Base-by-base conservation (phyloP, 2,113 vertebrate species). In the Takifugu flavidus region DNA sequence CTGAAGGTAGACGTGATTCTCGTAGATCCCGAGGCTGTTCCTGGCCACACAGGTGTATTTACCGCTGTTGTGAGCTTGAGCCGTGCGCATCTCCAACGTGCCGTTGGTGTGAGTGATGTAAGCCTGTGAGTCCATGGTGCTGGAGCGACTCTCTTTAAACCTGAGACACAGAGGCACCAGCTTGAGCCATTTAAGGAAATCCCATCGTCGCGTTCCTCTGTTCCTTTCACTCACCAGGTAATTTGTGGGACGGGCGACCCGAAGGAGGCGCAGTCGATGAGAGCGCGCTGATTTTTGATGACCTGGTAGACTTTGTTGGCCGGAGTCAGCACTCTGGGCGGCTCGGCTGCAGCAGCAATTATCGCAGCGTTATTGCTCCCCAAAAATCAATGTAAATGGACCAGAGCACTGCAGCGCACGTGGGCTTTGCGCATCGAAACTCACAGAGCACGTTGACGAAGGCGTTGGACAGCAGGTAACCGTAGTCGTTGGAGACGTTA, bases 391-490 rank as follows among this genome's bases (percentile, higher is more conserved):
- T 56, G 59, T 1, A 25, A 31, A 60, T 44, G 52, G 60, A 65
- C 70, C 59, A 47, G 2, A 49, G 56, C 14, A 10, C 50, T 59
- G 10, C 42, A 25, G 56, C 44, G 12, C 28, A 56, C 65, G 67
- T 46, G 42, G 58, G 25, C 46, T 3, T 5, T 0, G 11, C 10
- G 15, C 5, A 15, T 57, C 25, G 56, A 59, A 20, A 87, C 95
- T 94, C 88, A 99, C 97, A 95, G 53, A 99, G 89, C 63, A 99
- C 94, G 56, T 96, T 99, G 63, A 98, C 91, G 77, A 99, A 98
- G n/a, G 95, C 94, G 0, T 99, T 99, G 90, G 93, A 87, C 62
- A 99, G 82, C 57, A 98, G 86, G 77, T 98, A 99, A 47, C 96
- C 97, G 13, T 94, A 94, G 47, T 94, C 91, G 51, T 99, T 99